Base-by-base conservation (phyloP, 2,888 invertebrate genomes). In the Nowickia ferox region DNA sequence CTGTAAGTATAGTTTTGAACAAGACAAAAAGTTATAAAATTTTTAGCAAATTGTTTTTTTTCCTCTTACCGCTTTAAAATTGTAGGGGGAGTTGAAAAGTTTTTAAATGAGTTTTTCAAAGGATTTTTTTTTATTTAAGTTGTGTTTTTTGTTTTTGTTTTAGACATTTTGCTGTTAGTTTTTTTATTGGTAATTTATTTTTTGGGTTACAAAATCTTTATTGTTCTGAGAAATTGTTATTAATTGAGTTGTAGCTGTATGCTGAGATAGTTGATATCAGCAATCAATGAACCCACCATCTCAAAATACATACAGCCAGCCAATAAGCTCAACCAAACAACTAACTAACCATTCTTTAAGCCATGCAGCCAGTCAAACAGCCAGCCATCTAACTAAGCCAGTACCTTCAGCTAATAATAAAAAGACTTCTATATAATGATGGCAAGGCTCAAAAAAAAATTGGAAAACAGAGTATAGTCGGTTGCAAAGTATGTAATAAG, bases 181-280 rank as follows among this genome's bases (percentile, higher is more conserved):
- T 74, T 69, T 79, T 72, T 59, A 71, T 71, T 71, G 17, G 71
- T 46, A 76, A 57, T 42, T 77, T 42, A 46, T 66, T 77, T 71
- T 78, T 74, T 78, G 38, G 71, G 78, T 79, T 81, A 74, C 79
- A 72, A 86, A 87, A 87, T 84, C 89, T 90, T 90, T 90, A 90
- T 91, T 91, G 90, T 91, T 90, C 90, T 90, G 90, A 91, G 91
- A 91, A 91, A 92, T 92, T 91, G 91, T 91, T 92, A 92, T 92
- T 92, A 92, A 92, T 92, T 92, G 91, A 92, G 91, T 91, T 92
- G 91, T 91, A 88, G 84, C 75, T 79, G 42, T 83, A 63, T 79
- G 79, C 79, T 76, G 84, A 82, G 88, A 89, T 88, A 88, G 75
- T 82, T 71, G 83, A 65, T 88, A 88, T 88, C 88, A 82, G 84